Evolutionary conservation across 2,113 vertebrate genomes (phyloP).

Genomic region (Abramis brama): DNA sequence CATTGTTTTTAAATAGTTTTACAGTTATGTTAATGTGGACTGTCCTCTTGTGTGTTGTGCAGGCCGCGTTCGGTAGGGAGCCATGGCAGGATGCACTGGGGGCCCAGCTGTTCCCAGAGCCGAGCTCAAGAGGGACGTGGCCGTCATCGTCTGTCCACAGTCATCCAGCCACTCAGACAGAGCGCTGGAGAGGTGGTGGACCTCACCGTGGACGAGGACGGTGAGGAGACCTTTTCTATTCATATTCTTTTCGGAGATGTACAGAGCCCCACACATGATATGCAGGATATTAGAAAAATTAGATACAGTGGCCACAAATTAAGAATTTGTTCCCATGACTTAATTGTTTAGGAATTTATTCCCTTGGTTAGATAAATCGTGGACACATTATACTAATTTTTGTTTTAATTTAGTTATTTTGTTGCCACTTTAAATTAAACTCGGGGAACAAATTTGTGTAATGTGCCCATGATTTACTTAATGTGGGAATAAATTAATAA

Average conservation of each 20-base stretch:
- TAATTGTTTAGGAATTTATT: no score
- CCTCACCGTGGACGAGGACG: slow-evolving; percentile 97
- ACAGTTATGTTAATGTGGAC: background rate
- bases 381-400: no score
- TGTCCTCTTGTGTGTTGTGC: slow-evolving; percentile 49
- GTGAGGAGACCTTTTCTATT: slow-evolving; percentile 70
- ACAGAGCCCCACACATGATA: background rate
- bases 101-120: slow-evolving; percentile 84
- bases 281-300: background rate
- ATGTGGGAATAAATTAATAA: no score
- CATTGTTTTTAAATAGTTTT: slow-evolving; percentile 1
- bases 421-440: no score
- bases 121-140: slow-evolving; percentile 86
- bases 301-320: background rate
- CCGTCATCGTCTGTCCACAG: slow-evolving; percentile 91
- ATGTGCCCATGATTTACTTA: no score
- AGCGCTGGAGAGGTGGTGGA: slow-evolving; percentile 95
- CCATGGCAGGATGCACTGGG: slow-evolving; percentile 88
- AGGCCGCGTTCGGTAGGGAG: slow-evolving; percentile 90
- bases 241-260: background rate
- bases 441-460: no score
- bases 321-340: background rate
- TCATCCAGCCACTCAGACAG: slow-evolving; percentile 95
- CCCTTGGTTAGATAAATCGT: no score
- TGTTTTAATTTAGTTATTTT: no score